phyloP scores from a whole-genome alignment of 2,888 invertebrate species.

The Drosophila dives region DNA sequence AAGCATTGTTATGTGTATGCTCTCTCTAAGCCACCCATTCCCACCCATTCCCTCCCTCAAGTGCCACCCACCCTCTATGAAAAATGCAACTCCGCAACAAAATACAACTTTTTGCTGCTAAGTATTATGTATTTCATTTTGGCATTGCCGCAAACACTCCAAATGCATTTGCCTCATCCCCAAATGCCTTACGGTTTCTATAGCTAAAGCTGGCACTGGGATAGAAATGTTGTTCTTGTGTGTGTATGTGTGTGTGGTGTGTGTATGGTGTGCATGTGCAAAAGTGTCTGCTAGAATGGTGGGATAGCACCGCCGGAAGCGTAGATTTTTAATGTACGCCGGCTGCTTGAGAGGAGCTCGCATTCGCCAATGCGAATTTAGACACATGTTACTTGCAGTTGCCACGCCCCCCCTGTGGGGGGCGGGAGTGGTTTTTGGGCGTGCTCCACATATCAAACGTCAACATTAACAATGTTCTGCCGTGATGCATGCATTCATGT shows the following conservation, averaged over 20 bases:
- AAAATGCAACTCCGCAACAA: conserved; percentile 76
- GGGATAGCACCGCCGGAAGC: conserved; percentile 62
- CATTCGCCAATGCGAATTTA: conserved; percentile 56
- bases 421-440: conserved; percentile 7
- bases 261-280: background rate
- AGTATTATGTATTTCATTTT: conserved; percentile 79
- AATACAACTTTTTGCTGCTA: conserved; percentile 67
- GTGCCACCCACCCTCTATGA: background rate
- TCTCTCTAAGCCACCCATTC: background rate
- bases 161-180: conserved; percentile 76
- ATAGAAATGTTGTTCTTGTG: conserved; percentile 16
- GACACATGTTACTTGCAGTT: conserved; percentile 70
- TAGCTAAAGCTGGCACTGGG: conserved; percentile 30
- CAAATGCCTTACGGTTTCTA: conserved; percentile 24
- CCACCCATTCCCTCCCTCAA: background rate
- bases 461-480: conserved; percentile 42
- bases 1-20: conserved; percentile 21
- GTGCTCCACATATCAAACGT: conserved; percentile 65
- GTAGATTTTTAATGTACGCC: conserved; percentile 73
- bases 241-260: background rate
- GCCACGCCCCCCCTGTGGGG: conserved; percentile 4
- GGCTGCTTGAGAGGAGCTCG: conserved; percentile 22
- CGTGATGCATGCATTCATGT: conserved; percentile 44
- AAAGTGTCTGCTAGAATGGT: background rate
- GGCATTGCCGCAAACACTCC: conserved; percentile 78